Percentiles rank a stretch among this genome's conserved stretches.
These are phyloP conservation scores for Sylvia atricapilla DNA, from an alignment of 2,113 vertebrate species.

Conservation along the genomic window DNA sequence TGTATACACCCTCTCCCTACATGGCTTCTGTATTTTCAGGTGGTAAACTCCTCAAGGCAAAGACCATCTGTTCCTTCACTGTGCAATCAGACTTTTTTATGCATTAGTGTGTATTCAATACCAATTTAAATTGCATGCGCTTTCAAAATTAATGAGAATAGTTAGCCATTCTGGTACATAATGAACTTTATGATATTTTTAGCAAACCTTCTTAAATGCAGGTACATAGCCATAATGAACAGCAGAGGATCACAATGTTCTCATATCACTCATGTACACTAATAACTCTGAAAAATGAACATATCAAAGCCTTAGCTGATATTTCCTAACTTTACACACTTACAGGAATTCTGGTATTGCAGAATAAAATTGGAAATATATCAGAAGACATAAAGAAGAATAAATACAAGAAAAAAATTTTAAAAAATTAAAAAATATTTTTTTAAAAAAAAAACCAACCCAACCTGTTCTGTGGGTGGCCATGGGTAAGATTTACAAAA, in stretches of 20 bases:
- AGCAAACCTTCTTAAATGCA: neutral
- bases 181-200: neutral
- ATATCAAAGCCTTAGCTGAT: neutral
- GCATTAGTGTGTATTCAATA: neutral
- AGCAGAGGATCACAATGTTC: neutral
- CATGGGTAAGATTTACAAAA: neutral
- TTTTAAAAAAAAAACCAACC: no score
- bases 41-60: neutral
- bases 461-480: neutral
- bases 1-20: neutral
- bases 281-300: neutral
- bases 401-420: neutral
- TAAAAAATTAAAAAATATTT: no score
- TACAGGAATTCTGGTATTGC: neutral
- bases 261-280: neutral
- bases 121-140: neutral
- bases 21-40: neutral
- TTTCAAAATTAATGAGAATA: neutral
- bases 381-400: neutral
- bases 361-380: neutral
- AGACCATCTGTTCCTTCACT: neutral
- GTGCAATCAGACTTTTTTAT: neutral
- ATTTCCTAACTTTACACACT: neutral
- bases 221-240: neutral
- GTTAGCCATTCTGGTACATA: neutral